Conservation (phyloP, 2,113 vertebrate genomes). For the Blennius ocellaris region DNA sequence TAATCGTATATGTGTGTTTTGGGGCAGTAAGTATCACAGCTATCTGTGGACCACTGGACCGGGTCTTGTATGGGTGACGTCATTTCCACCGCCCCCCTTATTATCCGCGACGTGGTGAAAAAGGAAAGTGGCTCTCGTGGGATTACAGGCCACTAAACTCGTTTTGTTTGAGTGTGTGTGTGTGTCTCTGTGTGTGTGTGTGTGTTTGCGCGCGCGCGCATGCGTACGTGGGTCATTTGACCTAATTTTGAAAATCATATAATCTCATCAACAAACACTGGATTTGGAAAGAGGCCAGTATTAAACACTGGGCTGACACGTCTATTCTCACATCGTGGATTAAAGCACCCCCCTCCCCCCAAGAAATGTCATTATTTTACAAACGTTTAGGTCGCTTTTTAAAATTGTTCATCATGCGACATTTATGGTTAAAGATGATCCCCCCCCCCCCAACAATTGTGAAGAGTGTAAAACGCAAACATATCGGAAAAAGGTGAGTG, state of each 20-base stretch:
- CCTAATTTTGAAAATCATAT: slow-evolving; percentile 63
- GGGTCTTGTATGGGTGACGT: slow-evolving; percentile 50
- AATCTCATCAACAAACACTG: slow-evolving; percentile 63
- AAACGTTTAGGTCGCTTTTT: too few relatives aligned
- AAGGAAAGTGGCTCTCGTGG: slow-evolving; percentile 75
- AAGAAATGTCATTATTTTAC: too few relatives aligned
- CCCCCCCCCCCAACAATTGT: too few relatives aligned
- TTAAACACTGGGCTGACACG: not conserved
- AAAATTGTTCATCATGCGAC: too few relatives aligned
- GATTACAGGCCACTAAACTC: slow-evolving; percentile 60
- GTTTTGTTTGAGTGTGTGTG: slow-evolving; percentile 49
- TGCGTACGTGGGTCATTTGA: slow-evolving; percentile 61
- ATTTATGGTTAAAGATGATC: too few relatives aligned
- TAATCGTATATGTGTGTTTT: too few relatives aligned
- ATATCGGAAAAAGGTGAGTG: slow-evolving; percentile 1
- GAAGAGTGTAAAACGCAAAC: not conserved
- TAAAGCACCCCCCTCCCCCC: not conserved
- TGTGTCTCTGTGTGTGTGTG: slow-evolving; percentile 34
- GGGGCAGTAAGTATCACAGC: not conserved
- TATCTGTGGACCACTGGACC: not conserved
- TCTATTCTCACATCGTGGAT: not conserved
- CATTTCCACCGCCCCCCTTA: slow-evolving; percentile 37
- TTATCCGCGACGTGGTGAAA: slow-evolving; percentile 60
- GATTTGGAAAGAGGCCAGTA: slow-evolving; percentile 25
- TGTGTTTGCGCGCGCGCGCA: slow-evolving; percentile 30